Conservation (phyloP, 2,888 invertebrate genomes). For the Drosophila nigricruria region DNA sequence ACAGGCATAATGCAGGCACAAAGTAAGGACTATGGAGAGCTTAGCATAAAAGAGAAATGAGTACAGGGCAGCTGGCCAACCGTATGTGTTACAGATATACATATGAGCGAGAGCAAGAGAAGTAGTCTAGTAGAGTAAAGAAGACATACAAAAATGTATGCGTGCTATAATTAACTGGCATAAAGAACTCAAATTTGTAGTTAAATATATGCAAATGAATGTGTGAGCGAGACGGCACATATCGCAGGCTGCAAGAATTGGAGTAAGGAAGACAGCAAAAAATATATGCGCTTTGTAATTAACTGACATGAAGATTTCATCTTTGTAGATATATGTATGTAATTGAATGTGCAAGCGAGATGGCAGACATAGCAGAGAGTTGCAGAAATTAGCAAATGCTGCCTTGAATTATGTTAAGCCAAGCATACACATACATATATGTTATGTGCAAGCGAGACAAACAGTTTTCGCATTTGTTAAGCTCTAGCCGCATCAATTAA, state of each 20-base stretch:
- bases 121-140: not conserved
- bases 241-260: not conserved
- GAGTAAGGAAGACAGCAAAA: too few relatives aligned
- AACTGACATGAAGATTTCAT: too few relatives aligned
- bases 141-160: not conserved
- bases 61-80: too few relatives aligned
- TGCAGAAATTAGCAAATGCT: too few relatives aligned
- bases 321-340: too few relatives aligned
- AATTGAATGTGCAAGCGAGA: too few relatives aligned
- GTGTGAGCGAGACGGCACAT: not conserved
- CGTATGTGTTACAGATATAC: not conserved
- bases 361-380: too few relatives aligned
- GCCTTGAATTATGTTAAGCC: not conserved
- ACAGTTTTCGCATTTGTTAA: not conserved
- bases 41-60: not conserved
- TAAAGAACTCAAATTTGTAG: not conserved
- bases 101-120: not conserved
- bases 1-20: not conserved
- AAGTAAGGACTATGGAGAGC: too few relatives aligned
- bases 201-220: not conserved
- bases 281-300: too few relatives aligned
- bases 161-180: not conserved
- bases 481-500: not conserved
- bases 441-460: conserved; percentile 1
- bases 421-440: not conserved